A percentile compares a stretch with the other conserved stretches of the same genome.
Conservation (phyloP, 92 coral and sea anemone species). For the Phenganax subtilis region DNA sequence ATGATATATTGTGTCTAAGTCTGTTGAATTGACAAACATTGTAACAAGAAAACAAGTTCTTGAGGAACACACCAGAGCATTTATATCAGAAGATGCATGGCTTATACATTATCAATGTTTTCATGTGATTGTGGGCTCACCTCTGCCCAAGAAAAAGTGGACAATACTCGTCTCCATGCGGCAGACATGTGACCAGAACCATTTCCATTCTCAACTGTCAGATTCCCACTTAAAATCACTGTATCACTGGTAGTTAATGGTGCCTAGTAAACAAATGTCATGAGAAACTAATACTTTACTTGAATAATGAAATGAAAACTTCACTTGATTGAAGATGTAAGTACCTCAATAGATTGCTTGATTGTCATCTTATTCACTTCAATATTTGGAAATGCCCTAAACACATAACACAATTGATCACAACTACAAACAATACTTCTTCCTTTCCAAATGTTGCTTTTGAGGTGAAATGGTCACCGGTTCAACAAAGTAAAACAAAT, state of each 20-base stretch:
- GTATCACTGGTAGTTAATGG: conserved; percentile 85
- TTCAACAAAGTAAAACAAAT: too few relatives aligned
- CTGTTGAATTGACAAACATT: too few relatives aligned
- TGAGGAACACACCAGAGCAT: too few relatives aligned
- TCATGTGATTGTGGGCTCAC: conserved; percentile 36
- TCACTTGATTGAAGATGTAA: neutral
- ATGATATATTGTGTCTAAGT: neutral
- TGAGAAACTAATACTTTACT: neutral
- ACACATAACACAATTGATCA: conserved; percentile 8
- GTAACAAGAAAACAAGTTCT: too few relatives aligned
- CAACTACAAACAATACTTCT: neutral
- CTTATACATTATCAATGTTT: too few relatives aligned
- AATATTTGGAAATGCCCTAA: conserved; percentile 72
- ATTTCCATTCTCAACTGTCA: conserved; percentile 74
- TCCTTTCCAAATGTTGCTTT: neutral
- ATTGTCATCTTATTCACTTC: conserved; percentile 85
- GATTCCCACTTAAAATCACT: conserved; percentile 69
- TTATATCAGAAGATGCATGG: too few relatives aligned
- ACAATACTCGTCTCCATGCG: conserved; percentile 71
- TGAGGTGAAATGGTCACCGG: too few relatives aligned
- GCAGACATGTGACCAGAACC: conserved; percentile 77
- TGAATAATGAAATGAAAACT: neutral
- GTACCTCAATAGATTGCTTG: conserved; percentile 94
- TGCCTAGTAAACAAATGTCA: conserved; percentile 52
- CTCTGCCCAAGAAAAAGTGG: conserved; percentile 89